Evolutionary conservation across 2,113 vertebrate species (phyloP).

Genomic region (Colaptes auratus): DNA sequence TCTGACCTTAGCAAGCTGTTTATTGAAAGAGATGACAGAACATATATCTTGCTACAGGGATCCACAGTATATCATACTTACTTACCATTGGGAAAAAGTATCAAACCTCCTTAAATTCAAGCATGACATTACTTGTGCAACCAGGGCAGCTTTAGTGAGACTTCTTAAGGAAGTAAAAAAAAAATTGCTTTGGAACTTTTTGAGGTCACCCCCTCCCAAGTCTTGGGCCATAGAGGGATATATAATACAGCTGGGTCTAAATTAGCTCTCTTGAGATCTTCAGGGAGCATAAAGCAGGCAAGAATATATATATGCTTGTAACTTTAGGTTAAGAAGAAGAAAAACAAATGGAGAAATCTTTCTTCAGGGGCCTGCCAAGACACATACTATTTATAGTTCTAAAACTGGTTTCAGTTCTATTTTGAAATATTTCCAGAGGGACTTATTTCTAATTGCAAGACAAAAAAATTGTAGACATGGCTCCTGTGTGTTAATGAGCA

Average conservation of each 20-base stretch:
- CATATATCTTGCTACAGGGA: neutral
- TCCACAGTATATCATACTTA: neutral
- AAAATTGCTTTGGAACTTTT: neutral
- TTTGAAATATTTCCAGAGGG: conserved; percentile 30
- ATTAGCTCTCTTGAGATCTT: conserved; percentile 22
- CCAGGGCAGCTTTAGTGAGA: neutral
- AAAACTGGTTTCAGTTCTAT: conserved; percentile 27
- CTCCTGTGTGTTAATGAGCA: conserved; percentile 32
- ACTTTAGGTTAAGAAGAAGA: conserved; percentile 14
- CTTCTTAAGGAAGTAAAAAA: neutral
- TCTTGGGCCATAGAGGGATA: neutral
- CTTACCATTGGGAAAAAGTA: neutral
- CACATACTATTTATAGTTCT: conserved; percentile 3
- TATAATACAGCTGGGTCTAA: neutral
- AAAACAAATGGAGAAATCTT: conserved; percentile 44
- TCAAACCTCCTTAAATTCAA: neutral
- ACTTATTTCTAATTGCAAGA: conserved; percentile 13
- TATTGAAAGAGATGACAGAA: neutral
- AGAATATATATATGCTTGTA: neutral
- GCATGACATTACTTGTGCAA: neutral
- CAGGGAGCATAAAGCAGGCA: neutral
- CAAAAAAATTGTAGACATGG: neutral
- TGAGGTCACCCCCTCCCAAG: neutral
- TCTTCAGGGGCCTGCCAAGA: conserved; percentile 2
- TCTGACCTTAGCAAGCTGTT: neutral